phyloP scores from a whole-genome alignment of 2,888 invertebrate genomes.

The Tachina fera region DNA sequence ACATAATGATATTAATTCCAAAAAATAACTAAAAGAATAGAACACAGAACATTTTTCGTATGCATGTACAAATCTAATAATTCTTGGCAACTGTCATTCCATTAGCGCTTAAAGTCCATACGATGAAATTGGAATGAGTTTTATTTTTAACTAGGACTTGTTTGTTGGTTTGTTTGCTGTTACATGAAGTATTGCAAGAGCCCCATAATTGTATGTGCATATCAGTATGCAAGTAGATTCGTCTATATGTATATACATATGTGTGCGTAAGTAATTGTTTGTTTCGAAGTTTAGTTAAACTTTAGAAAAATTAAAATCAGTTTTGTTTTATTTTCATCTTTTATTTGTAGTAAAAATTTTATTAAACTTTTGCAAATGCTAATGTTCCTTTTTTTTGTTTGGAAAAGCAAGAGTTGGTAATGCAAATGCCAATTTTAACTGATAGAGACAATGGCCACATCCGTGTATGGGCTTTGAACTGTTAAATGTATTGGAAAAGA shows the following conservation, averaged over 20 bases:
- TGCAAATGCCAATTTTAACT: background rate
- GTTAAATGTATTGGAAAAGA: conserved; percentile 19
- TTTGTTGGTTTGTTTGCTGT: background rate
- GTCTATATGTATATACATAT: background rate
- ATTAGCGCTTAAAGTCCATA: conserved; percentile 70
- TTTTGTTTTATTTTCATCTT: conserved; percentile 18
- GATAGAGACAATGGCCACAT: conserved; percentile 68
- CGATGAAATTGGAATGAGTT: conserved; percentile 67
- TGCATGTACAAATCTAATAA: conserved; percentile 77
- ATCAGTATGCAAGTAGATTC: background rate
- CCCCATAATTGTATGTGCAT: no score
- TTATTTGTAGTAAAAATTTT: conserved; percentile 22
- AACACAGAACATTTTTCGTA: conserved; percentile 44
- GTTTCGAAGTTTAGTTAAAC: conserved; percentile 36
- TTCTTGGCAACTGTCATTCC: conserved; percentile 75
- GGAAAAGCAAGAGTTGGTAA: background rate
- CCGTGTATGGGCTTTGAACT: conserved; percentile 67
- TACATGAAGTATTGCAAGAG: background rate
- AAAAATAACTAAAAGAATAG: conserved; percentile 45
- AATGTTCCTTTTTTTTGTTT: background rate
- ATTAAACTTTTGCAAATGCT: conserved; percentile 43
- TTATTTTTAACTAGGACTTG: conserved; percentile 2
- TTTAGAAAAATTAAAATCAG: conserved; percentile 26
- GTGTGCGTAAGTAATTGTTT: background rate
- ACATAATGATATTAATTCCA: conserved; percentile 63